phyloP scores from a whole-genome alignment of 2,113 vertebrate species.

The Guaruba guarouba region DNA sequence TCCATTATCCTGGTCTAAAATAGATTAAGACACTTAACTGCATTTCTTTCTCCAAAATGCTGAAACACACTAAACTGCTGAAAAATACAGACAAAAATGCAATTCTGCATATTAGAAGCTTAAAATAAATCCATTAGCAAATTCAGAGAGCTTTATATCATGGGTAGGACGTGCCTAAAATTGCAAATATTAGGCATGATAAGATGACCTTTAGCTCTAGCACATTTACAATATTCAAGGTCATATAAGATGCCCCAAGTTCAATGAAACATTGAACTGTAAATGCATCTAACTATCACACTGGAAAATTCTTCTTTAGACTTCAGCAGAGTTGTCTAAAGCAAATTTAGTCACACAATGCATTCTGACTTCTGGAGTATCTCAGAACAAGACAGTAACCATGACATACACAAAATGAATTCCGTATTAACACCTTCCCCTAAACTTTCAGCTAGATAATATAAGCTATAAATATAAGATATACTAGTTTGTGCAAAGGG shows the following conservation, averaged over 20 bases:
- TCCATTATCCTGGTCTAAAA: constrained; percentile 17
- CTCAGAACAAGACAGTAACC: not conserved
- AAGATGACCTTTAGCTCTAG: constrained; percentile 29
- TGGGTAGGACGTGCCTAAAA: not conserved
- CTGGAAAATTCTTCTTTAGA: not conserved
- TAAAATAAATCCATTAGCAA: not conserved
- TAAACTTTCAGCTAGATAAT: not conserved
- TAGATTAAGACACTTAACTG: not conserved
- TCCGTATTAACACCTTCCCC: not conserved
- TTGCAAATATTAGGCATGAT: not conserved
- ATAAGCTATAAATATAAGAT: not conserved
- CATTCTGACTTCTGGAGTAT: not conserved
- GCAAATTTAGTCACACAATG: not conserved
- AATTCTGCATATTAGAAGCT: not conserved
- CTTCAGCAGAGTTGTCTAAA: not conserved
- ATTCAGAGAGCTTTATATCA: not conserved
- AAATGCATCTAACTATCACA: not conserved
- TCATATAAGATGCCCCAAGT: not conserved
- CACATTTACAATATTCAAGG: constrained; percentile 43
- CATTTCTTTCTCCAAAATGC: not conserved
- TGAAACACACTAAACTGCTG: not conserved
- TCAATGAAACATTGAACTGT: constrained; percentile 20
- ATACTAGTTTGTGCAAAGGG: not conserved
- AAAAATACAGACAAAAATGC: not conserved
- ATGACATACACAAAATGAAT: not conserved